Conservation (phyloP, 1,140 invertebrate species). For the Diabrotica undecimpunctata region DNA sequence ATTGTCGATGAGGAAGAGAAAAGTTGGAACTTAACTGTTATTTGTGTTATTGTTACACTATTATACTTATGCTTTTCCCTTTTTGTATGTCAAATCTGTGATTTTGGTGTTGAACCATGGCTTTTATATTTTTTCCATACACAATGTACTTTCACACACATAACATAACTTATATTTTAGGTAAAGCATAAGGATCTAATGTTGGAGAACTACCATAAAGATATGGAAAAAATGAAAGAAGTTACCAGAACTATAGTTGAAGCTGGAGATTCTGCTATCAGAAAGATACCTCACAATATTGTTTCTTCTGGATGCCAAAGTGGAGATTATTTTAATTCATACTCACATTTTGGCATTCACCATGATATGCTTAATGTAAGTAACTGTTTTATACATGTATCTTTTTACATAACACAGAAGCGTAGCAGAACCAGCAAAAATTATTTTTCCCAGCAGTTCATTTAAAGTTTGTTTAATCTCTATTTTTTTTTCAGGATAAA, state of each 20-base stretch:
- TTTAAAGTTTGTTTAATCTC: background rate
- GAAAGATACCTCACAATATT: slow-evolving; percentile 48
- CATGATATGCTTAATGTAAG: slow-evolving; percentile 85
- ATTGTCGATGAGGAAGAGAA: too few species aligned
- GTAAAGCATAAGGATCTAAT: slow-evolving; percentile 54
- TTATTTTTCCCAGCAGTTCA: slow-evolving; percentile 3
- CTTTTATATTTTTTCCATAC: too few species aligned
- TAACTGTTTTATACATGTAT: slow-evolving; percentile 22
- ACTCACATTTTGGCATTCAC: slow-evolving; percentile 97
- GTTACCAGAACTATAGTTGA: slow-evolving; percentile 53
- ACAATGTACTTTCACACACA: too few species aligned
- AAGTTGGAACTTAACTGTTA: too few species aligned
- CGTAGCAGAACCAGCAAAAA: background rate
- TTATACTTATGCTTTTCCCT: too few species aligned
- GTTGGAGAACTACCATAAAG: slow-evolving; percentile 57
- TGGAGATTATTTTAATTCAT: slow-evolving; percentile 88
- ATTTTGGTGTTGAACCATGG: too few species aligned
- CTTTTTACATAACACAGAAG: background rate
- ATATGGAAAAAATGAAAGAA: slow-evolving; percentile 62
- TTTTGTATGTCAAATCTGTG: too few species aligned
- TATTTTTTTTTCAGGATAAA: slow-evolving; percentile 65
- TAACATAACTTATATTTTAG: slow-evolving; percentile 45
- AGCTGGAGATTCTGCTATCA: slow-evolving; percentile 38
- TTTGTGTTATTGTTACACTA: too few species aligned
- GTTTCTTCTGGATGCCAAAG: slow-evolving; percentile 55